Evolutionary conservation across 2,113 vertebrate species (phyloP), one percentile per base, ranked within the genome.

Genomic region (Kryptolebias marmoratus): DNA sequence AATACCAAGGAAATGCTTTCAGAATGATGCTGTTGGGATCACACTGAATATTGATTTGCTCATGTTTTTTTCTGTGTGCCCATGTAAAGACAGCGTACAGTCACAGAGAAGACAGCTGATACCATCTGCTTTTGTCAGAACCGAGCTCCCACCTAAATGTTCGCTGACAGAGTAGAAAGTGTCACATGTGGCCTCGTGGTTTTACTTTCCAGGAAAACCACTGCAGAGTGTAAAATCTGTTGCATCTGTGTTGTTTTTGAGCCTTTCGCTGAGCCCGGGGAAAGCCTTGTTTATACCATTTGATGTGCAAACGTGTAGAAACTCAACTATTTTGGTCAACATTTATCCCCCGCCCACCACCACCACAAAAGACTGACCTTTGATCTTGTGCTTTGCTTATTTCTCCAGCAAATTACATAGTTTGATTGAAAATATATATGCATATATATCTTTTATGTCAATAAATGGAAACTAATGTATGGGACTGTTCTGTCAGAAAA

Each of bases 141-240:
- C 15, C 2, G 4, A 44, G 16, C 32, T 45, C 18, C 15, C 0
- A 36, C 48, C 47, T 22, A 65, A 22, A 28, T n/a, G 7, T 63
- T 31, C 18, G 11, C 53, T 42, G 48, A 52, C 31, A 54, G 27
- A 4, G 2, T 16, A 39, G 22, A 18, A 64, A 1, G 14, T 36
- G 18, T 74, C 11, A 68, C 62, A 79, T 84, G 63, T 74, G 65
- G 64, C 61, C 5, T 11, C 13, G 36, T 71, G 80, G 77, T 81
- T 86, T 79, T 22, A 52, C 32, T 72, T 77, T 82, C 79, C 18
- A 60, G 69, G 69, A 77, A 82, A 79, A 44, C 31, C 50, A 54
- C 68, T 1, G 2, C 44, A 48, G 27, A 31, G 10, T 13, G 27
- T 71, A 9, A 1, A 18, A 64, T 57, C 58, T 78, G 32, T 57